Percentiles rank a stretch among this genome's conserved stretches.
Conservation (phyloP, 2,888 invertebrate species). For the Caenorhabditis sp. region DNA sequence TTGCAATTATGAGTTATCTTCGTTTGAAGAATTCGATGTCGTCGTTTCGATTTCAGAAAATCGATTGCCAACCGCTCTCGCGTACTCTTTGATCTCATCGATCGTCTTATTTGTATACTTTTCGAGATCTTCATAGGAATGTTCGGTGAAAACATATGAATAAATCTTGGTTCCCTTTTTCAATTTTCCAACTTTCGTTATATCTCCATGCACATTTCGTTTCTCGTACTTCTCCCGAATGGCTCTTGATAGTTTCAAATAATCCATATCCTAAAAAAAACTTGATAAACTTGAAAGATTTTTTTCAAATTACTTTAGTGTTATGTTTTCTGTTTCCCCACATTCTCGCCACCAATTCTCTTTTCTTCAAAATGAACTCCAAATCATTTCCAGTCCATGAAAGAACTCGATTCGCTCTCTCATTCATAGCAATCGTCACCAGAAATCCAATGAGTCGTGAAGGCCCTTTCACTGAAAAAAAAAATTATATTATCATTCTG, state of each 20-base stretch:
- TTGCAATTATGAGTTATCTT: constrained; percentile 10
- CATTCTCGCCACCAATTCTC: constrained; percentile 31
- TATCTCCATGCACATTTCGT: constrained; percentile 3
- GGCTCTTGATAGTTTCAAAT: constrained; percentile 33
- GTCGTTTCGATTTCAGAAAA: constrained; percentile 11
- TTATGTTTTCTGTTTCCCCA: constrained; percentile 44
- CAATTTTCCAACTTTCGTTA: constrained; percentile 19
- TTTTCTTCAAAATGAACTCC: constrained; percentile 29
- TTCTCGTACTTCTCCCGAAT: constrained; percentile 40
- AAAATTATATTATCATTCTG: no score
- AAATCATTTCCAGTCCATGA: constrained; percentile 37
- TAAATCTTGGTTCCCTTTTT: constrained; percentile 35
- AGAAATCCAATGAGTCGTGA: constrained; percentile 33
- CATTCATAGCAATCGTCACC: constrained; percentile 30
- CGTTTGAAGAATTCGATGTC: constrained; percentile 16
- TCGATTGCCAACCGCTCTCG: constrained; percentile 11
- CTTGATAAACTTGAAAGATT: no score
- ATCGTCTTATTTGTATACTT: constrained; percentile 14
- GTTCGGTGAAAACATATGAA: constrained; percentile 34
- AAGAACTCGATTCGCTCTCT: constrained; percentile 15
- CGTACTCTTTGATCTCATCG: constrained; percentile 16
- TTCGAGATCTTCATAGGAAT: constrained; percentile 17
- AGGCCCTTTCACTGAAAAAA: constrained; percentile 33
- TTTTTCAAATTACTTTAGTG: constrained; percentile 11
- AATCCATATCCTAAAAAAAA: constrained; percentile 31